Base-by-base conservation (phyloP, 1,140 invertebrate genomes). In the Bombus pyrosoma region DNA sequence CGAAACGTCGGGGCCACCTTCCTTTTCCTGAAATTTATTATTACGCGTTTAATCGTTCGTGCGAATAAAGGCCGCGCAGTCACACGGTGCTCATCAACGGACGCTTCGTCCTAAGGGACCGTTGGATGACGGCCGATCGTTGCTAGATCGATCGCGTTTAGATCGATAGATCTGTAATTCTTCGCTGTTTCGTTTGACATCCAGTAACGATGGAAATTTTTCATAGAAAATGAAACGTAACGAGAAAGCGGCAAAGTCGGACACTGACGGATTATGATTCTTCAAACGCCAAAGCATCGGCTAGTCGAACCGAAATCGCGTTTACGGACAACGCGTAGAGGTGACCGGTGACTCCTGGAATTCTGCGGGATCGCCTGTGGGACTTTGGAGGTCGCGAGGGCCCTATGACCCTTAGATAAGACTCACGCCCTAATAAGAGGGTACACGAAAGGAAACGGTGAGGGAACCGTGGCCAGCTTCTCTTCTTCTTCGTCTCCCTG, bases 371-470 rank as follows among this genome's bases (percentile, higher is more conserved):
- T 68, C 81, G 80, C 59, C 91, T 92, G 92, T 93, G 91, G 88
- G 93, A 94, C 89, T 90, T 91, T 87, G 88, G 94, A 93, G 94
- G 93, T 95, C 94, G 92, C 91, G 85, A 80, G 88, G 93, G 90
- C 93, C 91, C 94, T 93, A 93, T 95, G 94, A 95, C 94, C 94
- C 94, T 90, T 93, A 94, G 94, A 95, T 95, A 95, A 95, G 92
- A 85, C 93, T 93, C 94, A 95, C 94, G 95, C 94, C 94, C 94
- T 95, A 95, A 95, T 95, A 93, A 95, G 94, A 93, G 94, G 95
- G 93, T 95, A 95, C 90, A 92, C 91, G 91, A 88, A 88, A 62
- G 86, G 89, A 66, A 81, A 90, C 79, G 47, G 88, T 87, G 83
- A 89, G 87, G 81, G 81, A 69, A 81, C 87, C 85, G 66, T 86